These are phyloP conservation scores for Brachionus angularis DNA, from an alignment of 1,140 invertebrate species.

Conservation along the genomic window DNA sequence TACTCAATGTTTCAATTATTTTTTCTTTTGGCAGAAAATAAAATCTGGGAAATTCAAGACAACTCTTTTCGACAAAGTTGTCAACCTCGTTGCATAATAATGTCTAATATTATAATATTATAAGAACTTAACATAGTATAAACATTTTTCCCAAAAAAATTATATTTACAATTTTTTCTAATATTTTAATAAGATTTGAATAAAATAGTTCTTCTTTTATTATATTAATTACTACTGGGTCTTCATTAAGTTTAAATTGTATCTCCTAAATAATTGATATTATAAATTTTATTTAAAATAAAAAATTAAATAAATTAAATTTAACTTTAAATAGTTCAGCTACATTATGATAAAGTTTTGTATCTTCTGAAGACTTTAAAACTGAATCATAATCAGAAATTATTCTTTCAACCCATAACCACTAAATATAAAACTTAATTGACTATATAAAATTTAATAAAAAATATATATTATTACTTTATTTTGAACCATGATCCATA, in stretches of 20 bases:
- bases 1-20: conserved; percentile 52
- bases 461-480: background rate
- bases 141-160: too few species aligned
- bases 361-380: background rate
- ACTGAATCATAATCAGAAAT: background rate
- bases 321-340: background rate
- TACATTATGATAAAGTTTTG: background rate
- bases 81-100: conserved; percentile 17
- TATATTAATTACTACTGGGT: too few species aligned
- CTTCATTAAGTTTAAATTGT: too few species aligned
- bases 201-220: too few species aligned
- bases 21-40: conserved; percentile 55
- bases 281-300: too few species aligned
- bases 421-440: conserved; percentile 6
- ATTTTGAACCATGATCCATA: conserved; percentile 19
- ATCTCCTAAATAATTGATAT: too few species aligned
- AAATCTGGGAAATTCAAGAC: conserved; percentile 51
- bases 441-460: background rate
- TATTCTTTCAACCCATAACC: conserved; percentile 29
- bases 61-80: conserved; percentile 25
- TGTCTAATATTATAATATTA: background rate
- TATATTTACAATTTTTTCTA: too few species aligned
- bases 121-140: too few species aligned
- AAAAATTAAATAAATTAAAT: too few species aligned
- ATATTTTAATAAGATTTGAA: too few species aligned